Conservation (phyloP, 2,113 vertebrate genomes). For the Trogon melanurus region DNA sequence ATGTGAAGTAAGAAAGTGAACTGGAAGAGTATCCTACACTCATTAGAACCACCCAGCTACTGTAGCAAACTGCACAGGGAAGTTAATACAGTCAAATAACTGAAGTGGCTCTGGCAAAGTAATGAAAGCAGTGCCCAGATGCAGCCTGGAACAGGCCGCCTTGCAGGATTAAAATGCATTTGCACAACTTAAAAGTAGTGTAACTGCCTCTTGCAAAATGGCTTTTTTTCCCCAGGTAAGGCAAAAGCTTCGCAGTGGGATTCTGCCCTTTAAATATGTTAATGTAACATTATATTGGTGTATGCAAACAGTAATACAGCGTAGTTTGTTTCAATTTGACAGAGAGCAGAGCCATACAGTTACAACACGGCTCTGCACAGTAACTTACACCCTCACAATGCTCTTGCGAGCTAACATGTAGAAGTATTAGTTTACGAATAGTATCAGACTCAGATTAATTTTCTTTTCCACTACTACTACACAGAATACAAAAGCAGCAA, state of each 20-base stretch:
- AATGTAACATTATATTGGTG: neutral
- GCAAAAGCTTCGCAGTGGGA: fast-evolving
- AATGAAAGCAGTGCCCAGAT: neutral
- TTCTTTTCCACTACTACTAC: neutral
- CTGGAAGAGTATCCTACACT: neutral
- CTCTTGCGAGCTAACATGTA: neutral
- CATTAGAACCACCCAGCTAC: neutral
- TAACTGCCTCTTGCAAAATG: neutral
- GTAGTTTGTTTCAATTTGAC: neutral
- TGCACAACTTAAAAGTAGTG: neutral
- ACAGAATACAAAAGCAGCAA: neutral
- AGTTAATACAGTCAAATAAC: neutral
- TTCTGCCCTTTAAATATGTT: neutral
- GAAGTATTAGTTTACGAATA: neutral
- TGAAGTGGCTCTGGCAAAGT: neutral
- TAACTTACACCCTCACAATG: neutral
- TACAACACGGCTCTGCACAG: neutral
- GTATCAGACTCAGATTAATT: neutral
- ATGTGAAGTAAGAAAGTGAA: neutral
- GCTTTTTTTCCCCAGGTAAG: neutral
- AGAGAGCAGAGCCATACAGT: neutral
- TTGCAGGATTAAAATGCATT: neutral
- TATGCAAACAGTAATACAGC: neutral
- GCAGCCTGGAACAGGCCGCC: neutral
- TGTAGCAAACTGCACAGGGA: neutral